Evolutionary conservation across 2,797 vertebrate genomes (phyloP).

Genomic region (Dendrocincla tyrannina): DNA sequence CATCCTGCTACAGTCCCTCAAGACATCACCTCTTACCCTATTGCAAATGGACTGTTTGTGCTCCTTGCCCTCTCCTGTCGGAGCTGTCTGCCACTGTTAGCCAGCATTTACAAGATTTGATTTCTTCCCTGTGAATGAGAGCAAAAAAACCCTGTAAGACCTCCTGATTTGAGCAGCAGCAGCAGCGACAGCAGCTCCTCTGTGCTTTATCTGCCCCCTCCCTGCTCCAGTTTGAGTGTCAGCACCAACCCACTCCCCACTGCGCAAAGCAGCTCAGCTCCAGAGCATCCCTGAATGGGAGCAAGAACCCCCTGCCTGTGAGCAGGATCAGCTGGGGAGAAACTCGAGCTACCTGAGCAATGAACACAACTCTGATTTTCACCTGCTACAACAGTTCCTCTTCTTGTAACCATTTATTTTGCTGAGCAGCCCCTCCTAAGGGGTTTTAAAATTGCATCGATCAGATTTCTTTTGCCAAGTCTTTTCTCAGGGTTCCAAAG

Average conservation of each 20-base stretch:
- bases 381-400: not conserved
- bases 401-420: not conserved
- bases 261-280: not conserved
- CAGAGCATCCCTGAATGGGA: not conserved
- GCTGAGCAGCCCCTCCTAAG: not conserved
- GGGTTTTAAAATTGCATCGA: not conserved
- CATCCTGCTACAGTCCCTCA: not conserved
- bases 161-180: not conserved
- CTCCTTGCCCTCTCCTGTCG: not conserved
- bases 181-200: not conserved
- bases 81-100: not conserved
- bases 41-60: not conserved
- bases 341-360: not conserved
- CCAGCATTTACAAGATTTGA: not conserved
- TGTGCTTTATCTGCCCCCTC: not conserved
- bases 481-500: not conserved
- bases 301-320: not conserved
- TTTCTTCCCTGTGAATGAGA: not conserved
- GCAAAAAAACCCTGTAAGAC: not conserved
- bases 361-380: not conserved
- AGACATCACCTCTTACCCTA: not conserved
- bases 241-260: not conserved
- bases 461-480: not conserved
- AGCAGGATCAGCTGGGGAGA: not conserved
- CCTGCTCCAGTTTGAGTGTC: not conserved